Evolutionary conservation across 2,888 invertebrate species (phyloP), one percentile per base, ranked within the genome.

Genomic region (Oxytorus armatus): DNA sequence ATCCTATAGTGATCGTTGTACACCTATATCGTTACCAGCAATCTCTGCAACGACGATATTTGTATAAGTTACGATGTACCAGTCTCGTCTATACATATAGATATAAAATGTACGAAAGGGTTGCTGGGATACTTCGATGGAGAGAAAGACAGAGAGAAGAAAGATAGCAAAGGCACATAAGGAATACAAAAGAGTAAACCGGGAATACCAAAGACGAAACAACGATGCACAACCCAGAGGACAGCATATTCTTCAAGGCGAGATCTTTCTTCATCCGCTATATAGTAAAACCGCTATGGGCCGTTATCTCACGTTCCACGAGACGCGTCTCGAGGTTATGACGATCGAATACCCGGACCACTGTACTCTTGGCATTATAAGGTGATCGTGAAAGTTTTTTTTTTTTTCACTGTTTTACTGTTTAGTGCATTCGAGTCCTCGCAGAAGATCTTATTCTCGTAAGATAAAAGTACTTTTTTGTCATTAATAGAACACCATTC

Each of bases 101-200:
- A 63, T 51, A 63, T 16, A 16, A 53, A 73, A 73, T 0, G 53
- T 23, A 16, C 25, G 33, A n/a, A n/a, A n/a, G n/a, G n/a, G n/a
- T n/a, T n/a, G n/a, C n/a, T n/a, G n/a, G n/a, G n/a, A n/a, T n/a
- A n/a, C n/a, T n/a, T 59, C 23, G 23, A 14, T 42, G 66, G 16
- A 55, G 57, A 11, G 42, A 69, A 36, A 66, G 66, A n/a, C n/a
- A n/a, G 69, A 25, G 61, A 47, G 39, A 23, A 57, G 77, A 78
- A 49, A 36, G 57, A 16, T 42, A 53, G 53, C 25, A 61, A 66
- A 66, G 59, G 78, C 75, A 63, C 74, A 65, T 36, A 51, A 55
- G 65, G 81, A 77, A 78, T 77, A 78, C 74, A 72, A 78, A 81
- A 59, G 78, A 81, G 78, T 59, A 44, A 70, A 69, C 66, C 63